A percentile compares a stretch with the other conserved stretches of the same genome.
These are phyloP conservation scores for Gorsachius magnificus DNA, from an alignment of 2,797 vertebrate genomes.

Conservation along the genomic window DNA sequence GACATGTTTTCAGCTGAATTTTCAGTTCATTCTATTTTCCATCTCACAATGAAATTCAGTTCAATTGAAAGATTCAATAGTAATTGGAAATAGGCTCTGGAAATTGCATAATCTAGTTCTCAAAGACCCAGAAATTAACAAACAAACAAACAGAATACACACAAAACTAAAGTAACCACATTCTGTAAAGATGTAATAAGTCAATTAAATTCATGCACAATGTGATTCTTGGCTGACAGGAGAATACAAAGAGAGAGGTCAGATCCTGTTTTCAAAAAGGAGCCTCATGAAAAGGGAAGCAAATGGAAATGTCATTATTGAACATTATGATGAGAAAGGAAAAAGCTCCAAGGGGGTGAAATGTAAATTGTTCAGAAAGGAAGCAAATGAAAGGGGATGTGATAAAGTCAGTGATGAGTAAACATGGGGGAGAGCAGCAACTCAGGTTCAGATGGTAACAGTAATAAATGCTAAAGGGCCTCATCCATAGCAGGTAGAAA, in stretches of 20 bases:
- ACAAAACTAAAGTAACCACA: constrained; percentile 52
- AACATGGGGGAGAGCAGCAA: neutral
- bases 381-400: constrained; percentile 57
- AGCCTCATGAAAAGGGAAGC: constrained; percentile 46
- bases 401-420: constrained; percentile 46
- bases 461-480: neutral
- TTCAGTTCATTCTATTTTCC: constrained; percentile 55
- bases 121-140: constrained; percentile 62
- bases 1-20: constrained; percentile 49
- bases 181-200: constrained; percentile 53
- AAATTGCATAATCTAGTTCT: constrained; percentile 34
- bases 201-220: constrained; percentile 60
- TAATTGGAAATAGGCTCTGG: constrained; percentile 48
- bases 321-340: constrained; percentile 68
- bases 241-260: constrained; percentile 48
- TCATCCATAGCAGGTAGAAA: neutral
- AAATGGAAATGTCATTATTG: constrained; percentile 72
- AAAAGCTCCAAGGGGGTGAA: constrained; percentile 62
- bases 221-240: constrained; percentile 43
- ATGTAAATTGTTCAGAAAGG: constrained; percentile 61
- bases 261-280: constrained; percentile 56
- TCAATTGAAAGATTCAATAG: constrained; percentile 60
- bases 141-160: constrained; percentile 58
- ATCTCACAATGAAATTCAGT: constrained; percentile 48
- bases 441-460: neutral